Percentiles rank a stretch among this genome's conserved stretches.
Evolutionary conservation across 2,888 invertebrate species (phyloP).

Genomic region (Stenurella melanura): DNA sequence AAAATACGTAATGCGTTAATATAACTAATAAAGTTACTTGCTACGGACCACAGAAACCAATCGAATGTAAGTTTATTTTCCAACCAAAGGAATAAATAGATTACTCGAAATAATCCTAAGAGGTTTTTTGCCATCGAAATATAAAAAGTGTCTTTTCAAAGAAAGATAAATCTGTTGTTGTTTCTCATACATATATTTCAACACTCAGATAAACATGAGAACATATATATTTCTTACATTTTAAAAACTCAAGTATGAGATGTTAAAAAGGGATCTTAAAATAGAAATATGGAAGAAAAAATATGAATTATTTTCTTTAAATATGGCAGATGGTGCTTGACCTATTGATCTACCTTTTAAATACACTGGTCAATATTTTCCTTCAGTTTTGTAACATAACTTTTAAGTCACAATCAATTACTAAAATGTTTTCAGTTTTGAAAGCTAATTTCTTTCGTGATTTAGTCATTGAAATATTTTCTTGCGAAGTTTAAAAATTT

Average conservation of each 20-base stretch:
- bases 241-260: neutral
- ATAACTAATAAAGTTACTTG: neutral
- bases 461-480: no score
- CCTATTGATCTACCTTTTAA: no score
- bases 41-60: neutral
- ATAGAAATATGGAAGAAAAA: neutral
- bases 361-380: no score
- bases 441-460: no score
- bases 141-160: slow-evolving; percentile 25
- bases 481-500: no score
- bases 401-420: no score
- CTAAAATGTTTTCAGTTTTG: no score
- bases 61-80: slow-evolving; percentile 5
- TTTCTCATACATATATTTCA: neutral
- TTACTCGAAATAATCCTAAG: slow-evolving; percentile 10
- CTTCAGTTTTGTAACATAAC: no score
- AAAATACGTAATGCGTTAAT: no score
- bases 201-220: slow-evolving; percentile 20
- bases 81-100: slow-evolving; percentile 1
- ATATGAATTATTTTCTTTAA: no score
- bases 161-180: slow-evolving; percentile 27
- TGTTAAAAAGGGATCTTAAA: neutral
- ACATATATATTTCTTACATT: neutral
- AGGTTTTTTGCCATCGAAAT: slow-evolving; percentile 13
- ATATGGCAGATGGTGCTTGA: no score